Percentiles rank a stretch among this genome's conserved stretches.
Conservation (phyloP, 2,113 vertebrate genomes). For the Gymnocephalus cernua region DNA sequence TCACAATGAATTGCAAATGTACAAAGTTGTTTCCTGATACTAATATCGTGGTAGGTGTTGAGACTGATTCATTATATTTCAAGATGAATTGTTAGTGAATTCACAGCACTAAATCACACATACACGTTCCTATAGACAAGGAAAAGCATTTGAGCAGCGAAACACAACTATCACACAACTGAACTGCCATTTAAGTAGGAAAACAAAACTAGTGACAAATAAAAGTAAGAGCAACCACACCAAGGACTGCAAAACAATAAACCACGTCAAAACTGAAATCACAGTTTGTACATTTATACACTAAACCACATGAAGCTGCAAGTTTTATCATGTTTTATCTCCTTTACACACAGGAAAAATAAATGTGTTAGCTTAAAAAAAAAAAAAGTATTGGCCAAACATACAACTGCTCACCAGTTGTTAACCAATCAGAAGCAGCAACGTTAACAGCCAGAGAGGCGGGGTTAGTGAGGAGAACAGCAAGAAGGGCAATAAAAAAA, state of each 20-base stretch:
- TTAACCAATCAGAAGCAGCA: slow-evolving; percentile 40
- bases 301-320: not conserved
- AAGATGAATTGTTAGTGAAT: not conserved
- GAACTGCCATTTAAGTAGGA: not conserved
- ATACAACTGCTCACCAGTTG: slow-evolving; percentile 33
- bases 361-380: not conserved
- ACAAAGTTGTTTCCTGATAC: not conserved
- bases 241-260: not conserved
- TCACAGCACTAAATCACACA: not conserved
- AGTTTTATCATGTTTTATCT: not conserved
- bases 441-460: slow-evolving; percentile 2
- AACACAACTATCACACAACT: not conserved
- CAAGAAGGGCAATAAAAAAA: slow-evolving; percentile 20
- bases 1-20: slow-evolving; percentile 3
- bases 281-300: not conserved
- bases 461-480: slow-evolving; percentile 2
- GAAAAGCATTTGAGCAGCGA: not conserved
- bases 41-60: not conserved
- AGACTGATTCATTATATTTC: not conserved
- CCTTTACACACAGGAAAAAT: slow-evolving; percentile 12
- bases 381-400: slow-evolving; percentile 26
- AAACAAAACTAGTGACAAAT: not conserved
- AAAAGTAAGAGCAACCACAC: not conserved
- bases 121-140: not conserved
- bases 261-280: not conserved